Evolutionary conservation across 2,888 invertebrate species (phyloP).

Genomic region (Nudaria mundana): DNA sequence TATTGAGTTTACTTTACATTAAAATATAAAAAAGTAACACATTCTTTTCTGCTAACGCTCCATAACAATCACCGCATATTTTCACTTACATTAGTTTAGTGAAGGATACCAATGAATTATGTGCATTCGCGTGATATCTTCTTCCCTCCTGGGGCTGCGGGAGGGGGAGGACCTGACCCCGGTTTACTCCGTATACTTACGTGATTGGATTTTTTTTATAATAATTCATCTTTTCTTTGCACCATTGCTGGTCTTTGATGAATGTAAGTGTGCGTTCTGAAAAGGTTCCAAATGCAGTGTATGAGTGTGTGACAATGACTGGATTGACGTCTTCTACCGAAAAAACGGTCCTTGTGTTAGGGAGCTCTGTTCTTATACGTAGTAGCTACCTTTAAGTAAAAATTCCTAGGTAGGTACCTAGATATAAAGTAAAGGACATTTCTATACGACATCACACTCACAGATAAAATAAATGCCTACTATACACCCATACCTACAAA

Average conservation of each 20-base stretch:
- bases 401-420: too few relatives aligned
- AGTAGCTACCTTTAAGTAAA: too few relatives aligned
- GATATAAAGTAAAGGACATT: too few relatives aligned
- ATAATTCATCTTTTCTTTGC: slow-evolving; percentile 35
- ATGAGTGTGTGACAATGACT: slow-evolving; percentile 15
- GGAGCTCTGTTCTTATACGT: too few relatives aligned
- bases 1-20: not conserved
- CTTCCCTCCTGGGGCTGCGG: slow-evolving; percentile 49
- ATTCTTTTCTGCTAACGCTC: slow-evolving; percentile 41
- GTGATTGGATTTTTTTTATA: slow-evolving; percentile 71
- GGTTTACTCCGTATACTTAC: slow-evolving; percentile 55
- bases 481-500: too few relatives aligned
- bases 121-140: slow-evolving; percentile 73
- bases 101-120: slow-evolving; percentile 77
- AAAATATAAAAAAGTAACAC: not conserved
- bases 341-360: too few relatives aligned
- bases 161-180: slow-evolving; percentile 22
- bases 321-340: too few relatives aligned
- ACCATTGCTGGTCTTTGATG: slow-evolving; percentile 44
- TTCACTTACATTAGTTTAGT: slow-evolving; percentile 77
- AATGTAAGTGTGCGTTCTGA: slow-evolving; percentile 15
- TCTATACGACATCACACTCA: too few relatives aligned
- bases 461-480: too few relatives aligned
- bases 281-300: slow-evolving; percentile 2
- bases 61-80: slow-evolving; percentile 66